Evolutionary conservation across 2,888 invertebrate species (phyloP), one percentile per base, ranked within the genome.

Genomic region (Torymus tubicola): DNA sequence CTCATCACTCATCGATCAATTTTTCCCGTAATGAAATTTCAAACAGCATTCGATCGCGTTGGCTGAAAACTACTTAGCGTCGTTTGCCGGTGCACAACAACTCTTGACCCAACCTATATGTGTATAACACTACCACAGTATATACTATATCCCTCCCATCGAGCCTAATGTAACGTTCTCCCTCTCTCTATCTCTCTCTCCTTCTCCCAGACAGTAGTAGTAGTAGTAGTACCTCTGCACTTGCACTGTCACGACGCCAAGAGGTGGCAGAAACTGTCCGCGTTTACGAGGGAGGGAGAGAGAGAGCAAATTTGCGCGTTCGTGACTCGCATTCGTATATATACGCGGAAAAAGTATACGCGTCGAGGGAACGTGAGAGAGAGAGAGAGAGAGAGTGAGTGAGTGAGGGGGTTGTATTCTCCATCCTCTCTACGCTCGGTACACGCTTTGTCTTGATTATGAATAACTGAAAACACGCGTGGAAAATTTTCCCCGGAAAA

Each of bases 381-480:
- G 58, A 21, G 42, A 57, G 2, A 60, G 12, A 70, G 21, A 50
- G 31, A 60, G 31, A 60, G 31, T 53, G 3, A 78, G 52, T 21
- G 18, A 58, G n/a, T n/a, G n/a, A n/a, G n/a, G 63, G 18, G n/a
- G 24, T 64, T 50, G 55, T 71, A 75, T 24, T 70, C 31, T 42
- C 42, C 42, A 42, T 42, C 42, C 42, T 42, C 42, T 42, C 5
- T 8, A 8, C 42, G 8, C 42, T 42, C 16, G 18, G 42, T 52
- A 18, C 14, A 18, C 14, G 61, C 70, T 78, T 81, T 74, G 61
- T 78, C 72, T 74, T 81, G 74, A 81, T 81, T 81, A 78, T 78
- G 81, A 81, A 81, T 69, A 81, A 74, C 81, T 77, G 74, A 74
- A 73, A 77, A 65, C 61, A 77, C 74, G 72, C 72, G 81, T 72